Percentiles rank a stretch among this genome's conserved stretches.
phyloP scores from a whole-genome alignment of 2,888 invertebrate species.

The Lycaena phlaeas region DNA sequence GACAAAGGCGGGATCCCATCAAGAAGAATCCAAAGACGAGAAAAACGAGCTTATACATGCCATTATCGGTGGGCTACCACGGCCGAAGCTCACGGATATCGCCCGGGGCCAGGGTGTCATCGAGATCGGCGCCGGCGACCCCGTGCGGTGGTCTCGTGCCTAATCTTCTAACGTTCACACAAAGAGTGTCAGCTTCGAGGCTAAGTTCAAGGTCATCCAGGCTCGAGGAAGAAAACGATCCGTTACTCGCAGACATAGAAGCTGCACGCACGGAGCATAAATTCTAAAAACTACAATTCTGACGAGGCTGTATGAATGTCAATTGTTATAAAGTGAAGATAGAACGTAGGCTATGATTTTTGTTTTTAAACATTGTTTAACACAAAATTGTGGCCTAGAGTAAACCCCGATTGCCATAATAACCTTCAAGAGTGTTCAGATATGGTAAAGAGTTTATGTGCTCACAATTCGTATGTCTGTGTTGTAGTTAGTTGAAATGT shows the following conservation, averaged over 20 bases:
- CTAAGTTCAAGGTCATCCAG: slow-evolving; percentile 59
- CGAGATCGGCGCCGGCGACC: slow-evolving; percentile 86
- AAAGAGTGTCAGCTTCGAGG: slow-evolving; percentile 64
- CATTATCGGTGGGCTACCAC: slow-evolving; percentile 59
- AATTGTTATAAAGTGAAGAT: slow-evolving; percentile 16
- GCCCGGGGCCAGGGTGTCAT: slow-evolving; percentile 74
- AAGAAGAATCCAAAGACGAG: slow-evolving; percentile 50
- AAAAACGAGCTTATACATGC: slow-evolving; percentile 81
- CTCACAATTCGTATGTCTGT: slow-evolving; percentile 48
- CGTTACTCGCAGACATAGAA: slow-evolving; percentile 68
- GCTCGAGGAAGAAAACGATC: slow-evolving; percentile 75
- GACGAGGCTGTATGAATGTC: slow-evolving; percentile 10
- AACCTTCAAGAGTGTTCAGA: slow-evolving; percentile 26
- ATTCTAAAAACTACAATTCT: slow-evolving; percentile 34
- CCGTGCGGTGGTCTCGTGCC: slow-evolving; percentile 82
- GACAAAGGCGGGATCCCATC: slow-evolving; percentile 51
- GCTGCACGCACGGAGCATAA: slow-evolving; percentile 46
- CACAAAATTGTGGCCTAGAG: slow-evolving; percentile 27
- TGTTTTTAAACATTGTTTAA: too few relatives aligned
- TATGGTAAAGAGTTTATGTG: slow-evolving; percentile 47
- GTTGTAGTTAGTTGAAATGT: slow-evolving; percentile 41
- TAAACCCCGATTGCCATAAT: slow-evolving; percentile 19
- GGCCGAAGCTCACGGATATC: slow-evolving; percentile 46
- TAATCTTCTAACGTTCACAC: slow-evolving; percentile 74
- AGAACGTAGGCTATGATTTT: slow-evolving; percentile 12